Conservation (phyloP, 2,113 vertebrate genomes). For the Carollia perspicillata region DNA sequence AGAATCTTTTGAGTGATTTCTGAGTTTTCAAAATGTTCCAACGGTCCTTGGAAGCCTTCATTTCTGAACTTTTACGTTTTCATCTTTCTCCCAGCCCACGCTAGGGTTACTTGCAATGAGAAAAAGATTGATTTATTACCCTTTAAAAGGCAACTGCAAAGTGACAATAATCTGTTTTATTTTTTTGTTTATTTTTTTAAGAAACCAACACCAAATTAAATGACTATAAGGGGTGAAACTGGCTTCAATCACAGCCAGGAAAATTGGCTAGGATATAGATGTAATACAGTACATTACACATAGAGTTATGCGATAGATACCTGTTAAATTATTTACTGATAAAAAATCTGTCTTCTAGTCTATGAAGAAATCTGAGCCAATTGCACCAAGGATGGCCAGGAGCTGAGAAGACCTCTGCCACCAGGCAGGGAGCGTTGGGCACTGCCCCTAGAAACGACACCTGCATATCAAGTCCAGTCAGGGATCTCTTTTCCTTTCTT, state of each 20-base stretch:
- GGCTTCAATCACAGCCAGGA: neutral
- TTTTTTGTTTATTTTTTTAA: neutral
- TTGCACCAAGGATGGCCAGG: neutral
- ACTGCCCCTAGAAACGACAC: neutral
- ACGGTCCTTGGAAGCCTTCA: neutral
- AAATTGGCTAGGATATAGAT: neutral
- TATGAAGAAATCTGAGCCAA: neutral
- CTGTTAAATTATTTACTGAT: neutral
- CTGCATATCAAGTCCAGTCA: neutral
- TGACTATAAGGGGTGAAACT: neutral
- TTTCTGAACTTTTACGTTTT: neutral
- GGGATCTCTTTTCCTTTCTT: neutral
- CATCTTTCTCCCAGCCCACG: neutral
- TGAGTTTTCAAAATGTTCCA: neutral
- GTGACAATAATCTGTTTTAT: neutral
- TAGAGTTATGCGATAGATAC: neutral
- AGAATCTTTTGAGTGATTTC: neutral
- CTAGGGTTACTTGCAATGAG: neutral
- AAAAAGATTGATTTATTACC: neutral
- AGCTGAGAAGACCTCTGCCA: neutral
- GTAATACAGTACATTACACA: neutral
- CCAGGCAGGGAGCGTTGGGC: neutral
- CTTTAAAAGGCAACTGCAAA: neutral
- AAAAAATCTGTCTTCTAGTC: neutral
- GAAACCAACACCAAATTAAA: constrained; percentile 19